Conservation (phyloP, 2,797 vertebrate genomes). For the Micropoecilia bifurca region DNA sequence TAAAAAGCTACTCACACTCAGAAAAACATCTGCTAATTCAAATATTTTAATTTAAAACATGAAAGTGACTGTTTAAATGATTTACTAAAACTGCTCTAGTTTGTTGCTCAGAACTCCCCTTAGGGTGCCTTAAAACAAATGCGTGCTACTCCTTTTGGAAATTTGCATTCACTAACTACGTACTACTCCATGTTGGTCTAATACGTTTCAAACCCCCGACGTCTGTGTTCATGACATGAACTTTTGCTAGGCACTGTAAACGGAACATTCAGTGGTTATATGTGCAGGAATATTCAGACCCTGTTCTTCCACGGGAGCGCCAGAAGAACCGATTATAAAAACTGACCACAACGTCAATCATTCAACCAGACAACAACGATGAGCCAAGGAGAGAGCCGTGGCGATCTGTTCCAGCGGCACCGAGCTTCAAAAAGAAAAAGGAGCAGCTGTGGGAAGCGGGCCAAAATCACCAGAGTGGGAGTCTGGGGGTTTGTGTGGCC, state of each 20-base stretch:
- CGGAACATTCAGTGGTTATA: constrained; percentile 15
- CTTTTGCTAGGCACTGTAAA: background rate
- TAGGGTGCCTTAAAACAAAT: background rate
- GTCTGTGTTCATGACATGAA: background rate
- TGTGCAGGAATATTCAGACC: constrained; percentile 19
- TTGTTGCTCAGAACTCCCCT: too few relatives aligned
- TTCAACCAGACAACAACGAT: constrained; percentile 37
- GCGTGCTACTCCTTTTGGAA: background rate
- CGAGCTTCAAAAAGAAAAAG: constrained; percentile 35
- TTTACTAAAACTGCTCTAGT: too few relatives aligned
- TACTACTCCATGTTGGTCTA: background rate
- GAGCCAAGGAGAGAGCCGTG: constrained; percentile 43
- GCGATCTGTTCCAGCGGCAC: constrained; percentile 12
- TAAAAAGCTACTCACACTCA: too few relatives aligned
- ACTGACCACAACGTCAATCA: constrained; percentile 37
- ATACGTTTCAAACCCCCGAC: background rate
- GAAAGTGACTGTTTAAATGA: too few relatives aligned
- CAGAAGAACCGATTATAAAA: constrained; percentile 38
- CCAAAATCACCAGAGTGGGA: constrained; percentile 39
- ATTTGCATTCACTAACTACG: background rate
- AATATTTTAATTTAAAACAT: too few relatives aligned
- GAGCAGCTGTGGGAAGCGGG: constrained; percentile 31
- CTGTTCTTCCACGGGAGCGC: constrained; percentile 22
- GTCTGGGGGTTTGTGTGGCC: constrained; percentile 20
- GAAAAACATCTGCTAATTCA: too few relatives aligned